These are phyloP conservation scores for Paraplagusia blochii DNA, from an alignment of 2,113 vertebrate species.

Conservation along the genomic window DNA sequence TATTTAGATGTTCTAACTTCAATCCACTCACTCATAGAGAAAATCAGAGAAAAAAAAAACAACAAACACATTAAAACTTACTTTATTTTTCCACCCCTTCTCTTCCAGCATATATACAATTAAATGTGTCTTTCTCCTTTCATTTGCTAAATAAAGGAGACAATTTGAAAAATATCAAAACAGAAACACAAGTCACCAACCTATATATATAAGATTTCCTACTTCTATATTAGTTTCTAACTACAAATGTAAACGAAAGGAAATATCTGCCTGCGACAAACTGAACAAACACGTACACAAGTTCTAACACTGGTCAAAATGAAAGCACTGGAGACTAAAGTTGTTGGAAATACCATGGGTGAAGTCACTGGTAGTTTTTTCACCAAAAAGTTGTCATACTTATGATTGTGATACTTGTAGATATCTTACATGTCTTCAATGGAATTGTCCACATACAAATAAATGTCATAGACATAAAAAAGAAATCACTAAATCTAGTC, in stretches of 20 bases:
- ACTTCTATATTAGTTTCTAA: constrained; percentile 28
- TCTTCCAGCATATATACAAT: constrained; percentile 82
- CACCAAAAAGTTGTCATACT: constrained; percentile 7
- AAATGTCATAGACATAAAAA: no score
- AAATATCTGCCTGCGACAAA: constrained; percentile 38
- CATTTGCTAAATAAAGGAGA: constrained; percentile 71
- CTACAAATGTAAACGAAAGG: constrained; percentile 32
- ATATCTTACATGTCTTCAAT: constrained; percentile 1
- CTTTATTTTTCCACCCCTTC: constrained; percentile 72
- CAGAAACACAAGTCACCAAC: constrained; percentile 50
- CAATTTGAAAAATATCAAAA: constrained; percentile 74
- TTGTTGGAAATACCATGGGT: constrained; percentile 13
- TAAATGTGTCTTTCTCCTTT: constrained; percentile 54
- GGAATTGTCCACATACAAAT: constrained; percentile 16
- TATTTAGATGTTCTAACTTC: no score
- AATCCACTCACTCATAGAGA: not conserved
- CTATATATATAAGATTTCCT: constrained; percentile 40
- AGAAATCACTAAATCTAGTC: not conserved
- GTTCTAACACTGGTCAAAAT: constrained; percentile 58
- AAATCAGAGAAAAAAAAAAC: not conserved
- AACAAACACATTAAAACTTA: constrained; percentile 69
- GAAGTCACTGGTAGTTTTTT: no score
- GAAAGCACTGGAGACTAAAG: constrained; percentile 63
- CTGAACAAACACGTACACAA: constrained; percentile 45
- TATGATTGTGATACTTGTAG: no score